Evolutionary conservation across 2,797 vertebrate genomes (phyloP).

Genomic region (Galaxias olidus): DNA sequence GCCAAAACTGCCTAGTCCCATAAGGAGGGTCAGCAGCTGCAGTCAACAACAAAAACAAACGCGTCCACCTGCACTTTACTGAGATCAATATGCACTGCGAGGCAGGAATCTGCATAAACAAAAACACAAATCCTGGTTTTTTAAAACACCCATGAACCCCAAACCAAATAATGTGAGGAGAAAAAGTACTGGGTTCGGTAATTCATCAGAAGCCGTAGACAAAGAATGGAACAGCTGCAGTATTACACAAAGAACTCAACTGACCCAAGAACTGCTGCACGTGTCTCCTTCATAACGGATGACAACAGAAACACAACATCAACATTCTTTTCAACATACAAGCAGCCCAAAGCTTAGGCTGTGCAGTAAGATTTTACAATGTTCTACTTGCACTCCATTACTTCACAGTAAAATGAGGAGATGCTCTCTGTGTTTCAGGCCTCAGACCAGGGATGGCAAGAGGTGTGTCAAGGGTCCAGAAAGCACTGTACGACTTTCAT

Average conservation of each 20-base stretch:
- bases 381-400: too few species aligned
- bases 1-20: not conserved
- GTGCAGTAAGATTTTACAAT: too few species aligned
- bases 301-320: not conserved
- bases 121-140: constrained; percentile 5
- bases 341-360: too few species aligned
- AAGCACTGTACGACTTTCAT: constrained; percentile 26
- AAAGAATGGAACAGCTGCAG: constrained; percentile 1
- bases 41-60: constrained; percentile 8
- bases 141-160: not conserved
- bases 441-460: constrained; percentile 10
- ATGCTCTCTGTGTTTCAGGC: too few species aligned
- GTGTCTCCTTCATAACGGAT: too few species aligned
- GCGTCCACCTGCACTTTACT: constrained; percentile 21
- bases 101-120: constrained; percentile 17
- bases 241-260: constrained; percentile 4
- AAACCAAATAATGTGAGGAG: not conserved
- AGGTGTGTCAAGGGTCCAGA: too few species aligned
- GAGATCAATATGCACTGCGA: constrained; percentile 23
- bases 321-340: too few species aligned
- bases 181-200: not conserved
- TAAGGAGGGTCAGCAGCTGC: constrained; percentile 10
- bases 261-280: too few species aligned
- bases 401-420: too few species aligned
- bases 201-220: not conserved